phyloP scores from a whole-genome alignment of 2,113 vertebrate species.

The Cololabis saira region DNA sequence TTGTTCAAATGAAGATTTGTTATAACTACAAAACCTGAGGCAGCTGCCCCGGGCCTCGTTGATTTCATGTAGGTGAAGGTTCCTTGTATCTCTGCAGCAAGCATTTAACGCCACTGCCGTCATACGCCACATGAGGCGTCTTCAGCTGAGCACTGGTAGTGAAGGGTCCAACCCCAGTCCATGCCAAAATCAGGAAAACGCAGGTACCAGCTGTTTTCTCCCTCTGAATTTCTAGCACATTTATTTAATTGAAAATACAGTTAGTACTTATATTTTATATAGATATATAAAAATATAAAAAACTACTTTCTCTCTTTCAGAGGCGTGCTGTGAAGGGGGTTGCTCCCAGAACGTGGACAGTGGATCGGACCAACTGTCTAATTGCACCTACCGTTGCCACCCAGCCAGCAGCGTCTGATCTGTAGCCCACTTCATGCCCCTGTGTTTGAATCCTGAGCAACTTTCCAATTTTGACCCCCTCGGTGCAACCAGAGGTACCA shows the following conservation, averaged over 20 bases:
- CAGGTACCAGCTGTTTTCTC: conserved; percentile 41
- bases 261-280: background rate
- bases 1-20: no score
- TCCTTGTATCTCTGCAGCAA: conserved; percentile 82
- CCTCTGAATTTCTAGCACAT: background rate
- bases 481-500: conserved; percentile 69
- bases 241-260: background rate
- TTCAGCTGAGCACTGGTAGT: conserved; percentile 92
- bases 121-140: conserved; percentile 94
- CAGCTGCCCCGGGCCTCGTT: no score
- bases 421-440: conserved; percentile 51
- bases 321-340: conserved; percentile 71
- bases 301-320: conserved; percentile 49
- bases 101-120: conserved; percentile 98
- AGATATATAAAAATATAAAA: no score
- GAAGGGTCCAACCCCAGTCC: conserved; percentile 85
- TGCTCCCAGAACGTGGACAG: conserved; percentile 72
- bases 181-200: conserved; percentile 75
- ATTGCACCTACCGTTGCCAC: conserved; percentile 78
- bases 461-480: conserved; percentile 76
- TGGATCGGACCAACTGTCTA: conserved; percentile 66
- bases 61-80: background rate
- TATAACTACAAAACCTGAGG: no score
- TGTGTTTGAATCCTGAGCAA: conserved; percentile 63
- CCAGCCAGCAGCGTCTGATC: conserved; percentile 81